Base-by-base conservation (phyloP, 2,113 vertebrate species). In the Ameiurus melas region DNA sequence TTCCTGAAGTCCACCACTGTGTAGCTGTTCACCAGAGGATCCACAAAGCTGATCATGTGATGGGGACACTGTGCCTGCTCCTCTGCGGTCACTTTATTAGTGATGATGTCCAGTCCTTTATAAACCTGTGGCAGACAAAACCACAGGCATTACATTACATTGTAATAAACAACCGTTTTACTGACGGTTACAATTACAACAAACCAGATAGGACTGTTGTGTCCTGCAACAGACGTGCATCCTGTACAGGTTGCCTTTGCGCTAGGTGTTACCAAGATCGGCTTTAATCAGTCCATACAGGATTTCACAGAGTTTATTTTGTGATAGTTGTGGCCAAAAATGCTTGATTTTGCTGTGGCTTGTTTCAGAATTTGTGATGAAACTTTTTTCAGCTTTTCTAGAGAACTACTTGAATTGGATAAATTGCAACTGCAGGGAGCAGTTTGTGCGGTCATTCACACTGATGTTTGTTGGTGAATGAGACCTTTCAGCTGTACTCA, bases 11-110 rank as follows among this genome's bases (percentile, higher is more conserved):
- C 98, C 92, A 98, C 96, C 91, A 99, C 97, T 0, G 97, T 99
- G 93, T 97, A 98, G 94, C 94, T 96, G 93, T 88, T 91, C 90
- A 97, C 95, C 0, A 99, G 93, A 5, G 98, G 98, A 93, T 99
- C 98, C 95, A 99, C 95, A 14, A 97, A 98, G 93, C 97, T 95
- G 95, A 99, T 97, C 98, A 99, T 99, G 94, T 99, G 98, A 93
- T 99, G 98, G 0, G 30, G 95, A 94, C 98, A 99, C 53, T 97
- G 94, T 8, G 89, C 91, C 87, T 95, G 94, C 89, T 99, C 97
- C 92, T 96, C 95, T 0, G 88, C 82, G 7, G 96, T 97, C 87
- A 98, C 97, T 91, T 99, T 99, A 92, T 99, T 99, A 43, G 98
- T 99, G 93, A 99, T 97, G 92, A 99, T 97, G 92, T 99, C 97